phyloP scores from a whole-genome alignment of 2,888 invertebrate genomes.

The Aphidius colemani region DNA sequence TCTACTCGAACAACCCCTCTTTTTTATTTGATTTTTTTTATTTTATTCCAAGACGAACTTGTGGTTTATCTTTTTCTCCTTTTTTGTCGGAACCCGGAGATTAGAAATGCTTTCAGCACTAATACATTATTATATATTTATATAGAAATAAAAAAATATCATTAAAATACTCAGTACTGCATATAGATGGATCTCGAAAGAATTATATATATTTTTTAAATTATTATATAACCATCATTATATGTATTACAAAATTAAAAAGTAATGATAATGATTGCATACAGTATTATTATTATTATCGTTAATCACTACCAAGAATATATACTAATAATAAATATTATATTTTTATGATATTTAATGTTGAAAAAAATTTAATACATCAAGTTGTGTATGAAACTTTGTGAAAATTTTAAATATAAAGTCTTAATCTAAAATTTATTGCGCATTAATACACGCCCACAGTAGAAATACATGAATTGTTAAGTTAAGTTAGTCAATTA shows the following conservation, averaged over 20 bases:
- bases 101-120: constrained; percentile 39
- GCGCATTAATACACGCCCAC: constrained; percentile 14
- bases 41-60: constrained; percentile 13
- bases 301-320: constrained; percentile 17
- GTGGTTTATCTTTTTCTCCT: constrained; percentile 22
- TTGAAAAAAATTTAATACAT: constrained; percentile 6
- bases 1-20: constrained; percentile 19
- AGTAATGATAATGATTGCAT: too few relatives aligned
- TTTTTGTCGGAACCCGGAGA: constrained; percentile 34
- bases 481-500: constrained; percentile 22
- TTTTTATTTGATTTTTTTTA: constrained; percentile 30
- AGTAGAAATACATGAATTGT: constrained; percentile 21
- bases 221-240: too few relatives aligned
- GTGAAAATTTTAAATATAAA: too few relatives aligned
- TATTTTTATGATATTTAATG: too few relatives aligned
- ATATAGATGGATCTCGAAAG: too few relatives aligned
- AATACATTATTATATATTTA: constrained; percentile 45
- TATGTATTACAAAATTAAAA: too few relatives aligned
- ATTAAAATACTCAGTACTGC: constrained; percentile 32
- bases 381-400: too few relatives aligned
- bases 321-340: not conserved
- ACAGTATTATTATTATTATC: too few relatives aligned
- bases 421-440: constrained; percentile 23
- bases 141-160: constrained; percentile 43
- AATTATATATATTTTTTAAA: too few relatives aligned